phyloP scores from a whole-genome alignment of 2,113 vertebrate species.

The Gorsachius goisagi region DNA sequence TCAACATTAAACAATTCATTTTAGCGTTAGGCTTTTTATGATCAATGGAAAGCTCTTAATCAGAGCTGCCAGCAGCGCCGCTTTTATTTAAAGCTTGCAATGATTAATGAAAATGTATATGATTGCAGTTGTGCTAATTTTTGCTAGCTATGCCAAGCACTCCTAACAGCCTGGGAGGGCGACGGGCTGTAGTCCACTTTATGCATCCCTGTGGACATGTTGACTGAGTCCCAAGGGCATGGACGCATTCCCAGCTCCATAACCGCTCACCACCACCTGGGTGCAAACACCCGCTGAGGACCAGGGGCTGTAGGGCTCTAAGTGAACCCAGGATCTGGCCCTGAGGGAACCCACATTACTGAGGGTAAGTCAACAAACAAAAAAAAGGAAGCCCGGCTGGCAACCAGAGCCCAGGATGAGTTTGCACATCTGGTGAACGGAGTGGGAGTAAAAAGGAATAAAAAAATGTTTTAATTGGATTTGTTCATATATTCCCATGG shows the following conservation, averaged over 20 bases:
- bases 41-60: conserved; percentile 60
- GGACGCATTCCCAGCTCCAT: neutral
- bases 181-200: neutral
- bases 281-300: neutral
- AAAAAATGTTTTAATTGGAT: neutral
- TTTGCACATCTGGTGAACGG: conserved; percentile 40
- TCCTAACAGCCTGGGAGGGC: neutral
- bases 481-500: conserved; percentile 7
- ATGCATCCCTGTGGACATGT: neutral
- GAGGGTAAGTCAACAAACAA: neutral
- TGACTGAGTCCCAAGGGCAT: neutral
- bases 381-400: neutral
- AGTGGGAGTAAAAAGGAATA: neutral
- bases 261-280: neutral
- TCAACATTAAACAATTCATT: conserved; percentile 54
- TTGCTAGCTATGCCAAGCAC: neutral
- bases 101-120: conserved; percentile 54
- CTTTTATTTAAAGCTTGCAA: conserved; percentile 8
- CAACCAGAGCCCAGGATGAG: neutral
- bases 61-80: conserved; percentile 44
- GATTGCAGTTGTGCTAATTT: conserved; percentile 39
- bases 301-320: neutral
- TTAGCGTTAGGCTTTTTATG: conserved; percentile 4
- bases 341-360: neutral
- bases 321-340: neutral